These are phyloP conservation scores for Pangasianodon gigas DNA, from an alignment of 2,113 vertebrate genomes.

Conservation along the genomic window DNA sequence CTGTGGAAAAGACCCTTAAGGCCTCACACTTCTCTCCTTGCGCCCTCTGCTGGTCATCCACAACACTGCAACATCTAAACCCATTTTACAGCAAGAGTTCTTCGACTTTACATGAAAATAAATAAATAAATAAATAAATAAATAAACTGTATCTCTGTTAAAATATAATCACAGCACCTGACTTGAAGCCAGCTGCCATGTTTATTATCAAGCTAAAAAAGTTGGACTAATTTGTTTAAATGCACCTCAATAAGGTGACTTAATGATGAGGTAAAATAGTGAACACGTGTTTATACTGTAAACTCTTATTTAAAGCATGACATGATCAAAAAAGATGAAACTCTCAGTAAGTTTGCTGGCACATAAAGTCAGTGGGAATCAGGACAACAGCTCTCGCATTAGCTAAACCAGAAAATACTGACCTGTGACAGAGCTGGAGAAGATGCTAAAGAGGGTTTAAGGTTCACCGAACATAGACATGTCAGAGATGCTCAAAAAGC, in stretches of 20 bases:
- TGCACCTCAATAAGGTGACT: neutral
- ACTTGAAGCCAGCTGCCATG: neutral
- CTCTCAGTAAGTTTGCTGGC: neutral
- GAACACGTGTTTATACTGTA: neutral
- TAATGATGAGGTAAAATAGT: neutral
- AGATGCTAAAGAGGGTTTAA: neutral
- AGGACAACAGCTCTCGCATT: neutral
- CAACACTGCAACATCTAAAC: neutral
- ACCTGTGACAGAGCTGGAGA: neutral
- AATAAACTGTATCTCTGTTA: neutral
- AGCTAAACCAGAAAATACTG: neutral
- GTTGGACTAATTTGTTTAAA: neutral
- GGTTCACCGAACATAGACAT: neutral
- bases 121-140: neutral
- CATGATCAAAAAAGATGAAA: neutral
- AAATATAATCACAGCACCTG: neutral
- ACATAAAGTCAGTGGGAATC: neutral
- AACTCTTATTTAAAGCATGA: neutral
- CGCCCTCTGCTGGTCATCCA: conserved; percentile 30
- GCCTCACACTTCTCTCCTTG: neutral
- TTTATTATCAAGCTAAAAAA: neutral
- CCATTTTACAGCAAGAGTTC: neutral
- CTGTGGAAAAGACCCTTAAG: neutral
- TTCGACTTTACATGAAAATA: neutral
- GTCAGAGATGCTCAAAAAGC: neutral